Evolutionary conservation across 2,888 invertebrate genomes (phyloP).

Genomic region (Serripes groenlandicus): DNA sequence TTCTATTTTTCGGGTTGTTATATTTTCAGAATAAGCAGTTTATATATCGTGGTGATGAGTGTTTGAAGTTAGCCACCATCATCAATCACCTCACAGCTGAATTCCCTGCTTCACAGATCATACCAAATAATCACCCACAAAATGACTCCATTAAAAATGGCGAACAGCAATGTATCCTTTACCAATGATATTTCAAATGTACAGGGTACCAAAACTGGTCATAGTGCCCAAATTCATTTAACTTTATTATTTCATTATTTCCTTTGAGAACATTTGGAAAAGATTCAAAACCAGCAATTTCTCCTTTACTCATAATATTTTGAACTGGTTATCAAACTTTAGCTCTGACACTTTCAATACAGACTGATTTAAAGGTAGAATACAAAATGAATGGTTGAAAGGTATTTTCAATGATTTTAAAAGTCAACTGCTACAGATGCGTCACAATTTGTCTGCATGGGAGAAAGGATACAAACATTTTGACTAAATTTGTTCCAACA

Average conservation of each 20-base stretch:
- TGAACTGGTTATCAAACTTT: not conserved
- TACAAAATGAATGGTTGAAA: no score
- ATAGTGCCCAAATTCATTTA: not conserved
- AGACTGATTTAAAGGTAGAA: no score
- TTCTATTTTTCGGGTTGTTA: no score
- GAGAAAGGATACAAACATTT: no score
- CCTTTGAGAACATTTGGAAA: not conserved
- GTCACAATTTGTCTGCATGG: no score
- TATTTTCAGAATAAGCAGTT: constrained; percentile 85
- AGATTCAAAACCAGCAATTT: not conserved
- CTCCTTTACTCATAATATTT: not conserved
- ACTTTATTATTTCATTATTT: not conserved
- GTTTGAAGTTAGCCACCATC: constrained; percentile 81
- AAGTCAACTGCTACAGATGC: no score
- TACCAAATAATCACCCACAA: constrained; percentile 74
- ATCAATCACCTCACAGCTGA: constrained; percentile 81
- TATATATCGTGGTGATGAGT: constrained; percentile 84
- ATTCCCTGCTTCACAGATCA: constrained; percentile 81
- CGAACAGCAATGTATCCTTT: constrained; percentile 90
- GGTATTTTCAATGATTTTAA: no score
- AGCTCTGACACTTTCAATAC: no score
- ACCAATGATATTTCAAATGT: no score
- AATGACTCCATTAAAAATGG: constrained; percentile 76
- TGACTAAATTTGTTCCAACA: no score
- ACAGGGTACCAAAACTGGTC: not conserved